Evolutionary conservation across 2,797 vertebrate species (phyloP), one percentile per base, ranked within the genome.

Genomic region (Notamacropus eugenii): DNA sequence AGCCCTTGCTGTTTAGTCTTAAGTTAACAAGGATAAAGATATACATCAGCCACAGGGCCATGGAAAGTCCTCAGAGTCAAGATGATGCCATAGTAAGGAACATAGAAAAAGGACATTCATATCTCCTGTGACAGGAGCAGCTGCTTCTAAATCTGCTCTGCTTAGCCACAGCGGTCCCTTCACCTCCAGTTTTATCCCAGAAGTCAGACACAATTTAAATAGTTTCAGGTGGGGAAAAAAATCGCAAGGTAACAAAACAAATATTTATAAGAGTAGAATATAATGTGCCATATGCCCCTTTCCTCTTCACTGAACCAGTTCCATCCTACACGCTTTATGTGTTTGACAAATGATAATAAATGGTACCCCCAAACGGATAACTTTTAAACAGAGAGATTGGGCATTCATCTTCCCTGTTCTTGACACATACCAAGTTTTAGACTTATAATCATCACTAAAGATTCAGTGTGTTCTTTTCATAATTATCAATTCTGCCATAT

Each of bases 71-170:
- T 97, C 92, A 87, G 92, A 93, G 97, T 97, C 67, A 93, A 91
- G 93, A 56, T 93, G 54, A 97, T 93, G 93, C 94, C 97, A 94
- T 93, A 96, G 97, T 29, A 94, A 95, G 95, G 91, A 95, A 74
- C 34, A 91, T 40, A 90, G 91, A 87, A 97, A 97, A 95, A 82
- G 92, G 55, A 96, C 0, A 0, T 92, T 94, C 96, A 96, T 92
- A 91, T 55, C 59, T 95, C 93, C 90, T 91, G 93, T 0, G 91
- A 97, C 97, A 98, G 97, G 93, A 98, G 97, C 97, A 98, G 97
- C 92, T 97, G 97, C 95, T 98, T 90, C 96, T 92, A 97, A 93
- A 96, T n/a, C 55, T 28, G 90, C 55, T 92, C 93, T 92, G 62
- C 12, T 58, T 9, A 87, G 57, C 55, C 82, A 90, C 54, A 96